Conservation (phyloP, 2,113 vertebrate species). For the Tyto alba region DNA sequence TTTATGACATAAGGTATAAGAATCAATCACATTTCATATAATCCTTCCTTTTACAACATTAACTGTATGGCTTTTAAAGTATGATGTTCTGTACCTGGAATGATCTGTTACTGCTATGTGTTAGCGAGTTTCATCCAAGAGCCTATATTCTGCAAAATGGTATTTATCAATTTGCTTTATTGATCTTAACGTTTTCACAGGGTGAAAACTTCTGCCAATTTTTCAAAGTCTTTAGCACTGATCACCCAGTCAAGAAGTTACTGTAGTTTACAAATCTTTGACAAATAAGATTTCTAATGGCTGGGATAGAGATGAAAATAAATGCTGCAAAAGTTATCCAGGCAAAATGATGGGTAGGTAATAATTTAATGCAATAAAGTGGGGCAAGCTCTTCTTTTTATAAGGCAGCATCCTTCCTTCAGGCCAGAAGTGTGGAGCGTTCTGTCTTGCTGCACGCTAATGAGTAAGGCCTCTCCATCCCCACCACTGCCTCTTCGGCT, state of each 20-base stretch:
- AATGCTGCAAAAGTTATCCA: neutral
- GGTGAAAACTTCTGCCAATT: constrained; percentile 10
- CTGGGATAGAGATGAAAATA: neutral
- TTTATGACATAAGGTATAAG: neutral
- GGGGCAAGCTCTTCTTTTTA: neutral
- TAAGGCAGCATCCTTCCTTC: neutral
- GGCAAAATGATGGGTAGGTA: neutral
- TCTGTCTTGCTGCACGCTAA: neutral
- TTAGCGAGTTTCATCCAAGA: neutral
- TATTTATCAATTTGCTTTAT: constrained; percentile 53
- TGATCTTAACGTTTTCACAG: neutral
- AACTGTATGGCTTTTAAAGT: neutral
- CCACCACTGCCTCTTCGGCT: fast-evolving
- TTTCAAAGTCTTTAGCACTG: neutral
- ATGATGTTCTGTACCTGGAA: neutral
- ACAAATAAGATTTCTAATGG: neutral
- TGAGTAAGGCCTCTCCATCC: neutral
- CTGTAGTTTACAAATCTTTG: neutral
- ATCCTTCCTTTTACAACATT: neutral
- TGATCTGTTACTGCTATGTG: neutral
- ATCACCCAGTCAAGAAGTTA: neutral
- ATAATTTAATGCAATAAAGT: neutral
- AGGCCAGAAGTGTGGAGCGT: neutral
- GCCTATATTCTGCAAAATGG: neutral
- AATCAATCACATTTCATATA: neutral